Conservation (phyloP, 2,113 vertebrate species). For the Dolichotis patagonum region DNA sequence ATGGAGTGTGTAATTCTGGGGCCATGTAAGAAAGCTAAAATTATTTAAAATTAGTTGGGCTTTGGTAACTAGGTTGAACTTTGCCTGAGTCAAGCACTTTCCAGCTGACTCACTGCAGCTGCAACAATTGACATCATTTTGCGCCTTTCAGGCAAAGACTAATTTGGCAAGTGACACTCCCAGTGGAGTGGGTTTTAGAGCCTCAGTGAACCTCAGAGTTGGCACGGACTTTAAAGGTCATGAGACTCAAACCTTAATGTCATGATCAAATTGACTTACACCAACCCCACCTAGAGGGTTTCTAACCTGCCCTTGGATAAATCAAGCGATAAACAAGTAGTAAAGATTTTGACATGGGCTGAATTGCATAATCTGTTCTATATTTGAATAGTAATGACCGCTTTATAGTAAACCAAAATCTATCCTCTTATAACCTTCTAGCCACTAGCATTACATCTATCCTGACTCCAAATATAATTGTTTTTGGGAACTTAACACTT, state of each 20-base stretch:
- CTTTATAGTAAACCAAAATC: conserved; percentile 22
- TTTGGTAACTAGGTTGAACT: conserved; percentile 81
- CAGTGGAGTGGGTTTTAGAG: conserved; percentile 71
- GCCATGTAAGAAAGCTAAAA: conserved; percentile 70
- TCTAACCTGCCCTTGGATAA: conserved; percentile 40
- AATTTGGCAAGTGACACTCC: conserved; percentile 73
- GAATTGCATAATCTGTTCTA: not conserved
- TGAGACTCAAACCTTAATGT: conserved; percentile 66
- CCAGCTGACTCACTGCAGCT: conserved; percentile 80
- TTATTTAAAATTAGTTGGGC: conserved; percentile 75
- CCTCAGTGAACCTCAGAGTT: conserved; percentile 59
- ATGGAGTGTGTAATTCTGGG: conserved; percentile 75
- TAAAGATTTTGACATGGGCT: conserved; percentile 24
- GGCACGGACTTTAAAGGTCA: conserved; percentile 72
- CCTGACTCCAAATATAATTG: not conserved
- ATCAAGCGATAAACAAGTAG: conserved; percentile 34
- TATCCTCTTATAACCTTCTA: not conserved
- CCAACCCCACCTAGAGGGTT: conserved; percentile 62
- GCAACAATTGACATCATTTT: conserved; percentile 80
- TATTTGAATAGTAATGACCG: conserved; percentile 8
- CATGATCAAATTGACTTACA: conserved; percentile 66
- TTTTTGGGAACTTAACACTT: not conserved
- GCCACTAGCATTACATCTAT: not conserved
- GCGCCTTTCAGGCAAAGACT: conserved; percentile 73
- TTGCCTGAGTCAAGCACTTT: conserved; percentile 72